These are phyloP conservation scores for Hormaphis cornu DNA, from an alignment of 1,140 invertebrate species.

Conservation along the genomic window DNA sequence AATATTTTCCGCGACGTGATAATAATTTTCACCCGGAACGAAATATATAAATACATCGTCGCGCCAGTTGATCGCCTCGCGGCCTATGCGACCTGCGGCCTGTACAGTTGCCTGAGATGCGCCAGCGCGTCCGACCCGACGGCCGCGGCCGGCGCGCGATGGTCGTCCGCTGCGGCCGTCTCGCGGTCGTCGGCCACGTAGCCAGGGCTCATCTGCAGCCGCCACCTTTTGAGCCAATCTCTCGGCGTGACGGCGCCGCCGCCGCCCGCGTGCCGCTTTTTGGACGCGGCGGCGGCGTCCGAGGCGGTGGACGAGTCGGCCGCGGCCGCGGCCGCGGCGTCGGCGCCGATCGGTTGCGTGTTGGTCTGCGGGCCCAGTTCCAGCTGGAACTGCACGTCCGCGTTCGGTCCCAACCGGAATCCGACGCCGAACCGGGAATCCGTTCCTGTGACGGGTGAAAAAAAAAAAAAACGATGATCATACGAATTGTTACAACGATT, in stretches of 20 bases:
- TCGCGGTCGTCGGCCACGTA: neutral
- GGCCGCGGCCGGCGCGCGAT: neutral
- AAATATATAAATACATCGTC: too few relatives aligned
- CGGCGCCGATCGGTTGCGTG: constrained; percentile 50
- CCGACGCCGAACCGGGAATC: constrained; percentile 69
- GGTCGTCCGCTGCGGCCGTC: neutral
- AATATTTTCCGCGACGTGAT: too few relatives aligned
- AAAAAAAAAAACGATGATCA: neutral
- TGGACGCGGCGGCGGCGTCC: neutral
- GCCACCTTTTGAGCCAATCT: constrained; percentile 27
- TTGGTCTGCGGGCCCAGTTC: constrained; percentile 65
- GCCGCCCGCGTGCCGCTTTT: neutral
- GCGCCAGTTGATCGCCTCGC: too few relatives aligned
- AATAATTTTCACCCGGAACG: too few relatives aligned
- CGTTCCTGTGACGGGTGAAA: constrained; percentile 50
- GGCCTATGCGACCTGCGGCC: too few relatives aligned
- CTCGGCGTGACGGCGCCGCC: neutral
- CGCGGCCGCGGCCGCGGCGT: neutral
- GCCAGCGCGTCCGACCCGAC: neutral
- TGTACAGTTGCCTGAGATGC: constrained; percentile 1
- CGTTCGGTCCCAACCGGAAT: constrained; percentile 66
- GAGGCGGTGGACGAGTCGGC: neutral
- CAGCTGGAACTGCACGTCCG: constrained; percentile 65
- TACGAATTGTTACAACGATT: neutral
- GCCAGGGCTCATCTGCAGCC: constrained; percentile 2